A percentile compares a stretch with the other conserved stretches of the same genome.
These are phyloP conservation scores for Anguilla megastoma DNA, from an alignment of 2,797 vertebrate genomes.

Conservation along the genomic window DNA sequence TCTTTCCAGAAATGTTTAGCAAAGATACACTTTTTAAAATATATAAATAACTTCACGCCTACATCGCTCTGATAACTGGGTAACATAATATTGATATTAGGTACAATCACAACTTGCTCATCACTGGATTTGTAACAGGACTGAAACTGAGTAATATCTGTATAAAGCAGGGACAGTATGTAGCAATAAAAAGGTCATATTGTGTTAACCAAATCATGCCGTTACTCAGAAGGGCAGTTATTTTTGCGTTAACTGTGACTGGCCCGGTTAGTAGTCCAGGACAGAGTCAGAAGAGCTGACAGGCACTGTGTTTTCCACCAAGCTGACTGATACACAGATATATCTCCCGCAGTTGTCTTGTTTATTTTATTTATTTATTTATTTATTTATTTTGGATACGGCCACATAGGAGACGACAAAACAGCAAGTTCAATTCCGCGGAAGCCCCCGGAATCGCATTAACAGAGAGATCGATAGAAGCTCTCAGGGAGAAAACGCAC, in stretches of 20 bases:
- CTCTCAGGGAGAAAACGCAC: background rate
- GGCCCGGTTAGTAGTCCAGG: background rate
- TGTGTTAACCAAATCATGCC: background rate
- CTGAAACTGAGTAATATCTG: background rate
- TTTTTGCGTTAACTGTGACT: background rate
- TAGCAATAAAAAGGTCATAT: background rate
- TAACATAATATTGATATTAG: background rate
- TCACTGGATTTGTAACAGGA: background rate
- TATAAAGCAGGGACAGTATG: background rate
- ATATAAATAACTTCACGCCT: background rate
- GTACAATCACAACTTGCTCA: background rate
- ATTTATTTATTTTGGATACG: constrained; percentile 18
- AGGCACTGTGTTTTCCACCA: background rate
- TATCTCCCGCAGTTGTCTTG: background rate
- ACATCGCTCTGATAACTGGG: background rate
- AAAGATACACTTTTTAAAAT: background rate
- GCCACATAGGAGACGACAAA: constrained; percentile 23
- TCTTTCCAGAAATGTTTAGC: background rate
- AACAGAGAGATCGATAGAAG: constrained; percentile 37
- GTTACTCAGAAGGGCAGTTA: background rate
- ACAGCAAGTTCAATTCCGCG: constrained; percentile 31
- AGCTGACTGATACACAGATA: background rate
- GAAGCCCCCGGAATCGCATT: constrained; percentile 35
- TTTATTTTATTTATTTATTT: background rate
- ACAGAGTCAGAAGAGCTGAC: background rate